Conservation (phyloP, 2,113 vertebrate species). For the Onychostoma macrolepis region DNA sequence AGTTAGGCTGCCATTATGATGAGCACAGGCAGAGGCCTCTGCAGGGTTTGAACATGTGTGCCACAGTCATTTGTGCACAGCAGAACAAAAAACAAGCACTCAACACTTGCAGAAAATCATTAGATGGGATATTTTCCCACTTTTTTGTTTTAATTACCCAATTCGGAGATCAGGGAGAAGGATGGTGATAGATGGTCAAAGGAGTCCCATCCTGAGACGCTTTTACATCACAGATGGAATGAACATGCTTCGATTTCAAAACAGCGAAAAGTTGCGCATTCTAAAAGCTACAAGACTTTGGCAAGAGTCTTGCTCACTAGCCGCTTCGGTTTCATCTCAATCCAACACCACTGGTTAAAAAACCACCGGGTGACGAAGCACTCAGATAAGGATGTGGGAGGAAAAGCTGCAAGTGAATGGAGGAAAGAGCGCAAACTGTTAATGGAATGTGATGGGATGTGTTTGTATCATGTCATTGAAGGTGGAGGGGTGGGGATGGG, state of each 20-base stretch:
- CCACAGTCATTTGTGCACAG: conserved; percentile 34
- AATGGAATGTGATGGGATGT: conserved; percentile 51
- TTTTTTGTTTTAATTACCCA: conserved; percentile 9
- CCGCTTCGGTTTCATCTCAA: neutral
- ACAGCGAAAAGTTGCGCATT: neutral
- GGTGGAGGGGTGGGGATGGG: conserved; percentile 44
- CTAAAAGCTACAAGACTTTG: neutral
- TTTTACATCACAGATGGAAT: neutral
- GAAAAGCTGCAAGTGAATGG: conserved; percentile 10
- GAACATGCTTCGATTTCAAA: neutral
- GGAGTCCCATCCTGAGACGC: neutral
- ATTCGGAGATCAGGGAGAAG: neutral
- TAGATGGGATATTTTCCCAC: neutral
- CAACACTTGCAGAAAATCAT: conserved; percentile 1
- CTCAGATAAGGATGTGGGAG: neutral
- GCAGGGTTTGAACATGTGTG: conserved; percentile 69
- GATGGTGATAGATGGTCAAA: neutral
- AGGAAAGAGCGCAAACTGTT: conserved; percentile 29
- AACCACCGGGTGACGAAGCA: neutral
- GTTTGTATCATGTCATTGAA: conserved; percentile 65
- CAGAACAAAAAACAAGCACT: conserved; percentile 32
- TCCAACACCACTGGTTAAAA: neutral
- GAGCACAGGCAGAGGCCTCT: conserved; percentile 82
- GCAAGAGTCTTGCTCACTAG: neutral
- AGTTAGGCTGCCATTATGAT: conserved; percentile 87